Percentiles rank a stretch among this genome's conserved stretches.
phyloP scores from a whole-genome alignment of 2,113 vertebrate genomes.

The Crypturellus undulatus region DNA sequence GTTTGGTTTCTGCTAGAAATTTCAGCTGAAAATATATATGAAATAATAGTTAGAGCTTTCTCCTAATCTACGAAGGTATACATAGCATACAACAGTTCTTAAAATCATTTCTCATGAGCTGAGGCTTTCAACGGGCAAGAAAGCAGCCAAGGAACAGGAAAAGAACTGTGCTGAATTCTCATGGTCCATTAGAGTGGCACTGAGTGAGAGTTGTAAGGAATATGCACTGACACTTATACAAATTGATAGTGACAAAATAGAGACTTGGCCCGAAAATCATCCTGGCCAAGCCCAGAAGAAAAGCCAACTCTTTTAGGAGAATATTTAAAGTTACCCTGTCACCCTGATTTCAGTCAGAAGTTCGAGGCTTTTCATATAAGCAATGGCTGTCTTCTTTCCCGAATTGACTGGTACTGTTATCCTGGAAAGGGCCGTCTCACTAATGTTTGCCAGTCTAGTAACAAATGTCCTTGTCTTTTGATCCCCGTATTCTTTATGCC shows the following conservation, averaged over 20 bases:
- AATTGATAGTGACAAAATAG: not conserved
- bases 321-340: not conserved
- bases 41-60: not conserved
- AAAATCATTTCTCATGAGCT: not conserved
- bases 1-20: constrained; percentile 7
- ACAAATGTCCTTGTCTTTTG: not conserved
- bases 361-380: not conserved
- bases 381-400: not conserved
- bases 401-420: not conserved
- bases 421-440: not conserved
- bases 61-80: not conserved
- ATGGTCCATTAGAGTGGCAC: not conserved
- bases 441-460: not conserved
- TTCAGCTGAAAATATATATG: not conserved
- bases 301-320: not conserved
- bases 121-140: not conserved
- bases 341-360: not conserved
- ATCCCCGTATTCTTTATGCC: not conserved
- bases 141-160: not conserved
- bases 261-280: not conserved
- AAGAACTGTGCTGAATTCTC: not conserved
- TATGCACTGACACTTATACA: not conserved
- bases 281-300: not conserved
- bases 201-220: not conserved
- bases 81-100: not conserved